phyloP scores from a whole-genome alignment of 1,140 invertebrate species.

The Drosophila kikkawai region DNA sequence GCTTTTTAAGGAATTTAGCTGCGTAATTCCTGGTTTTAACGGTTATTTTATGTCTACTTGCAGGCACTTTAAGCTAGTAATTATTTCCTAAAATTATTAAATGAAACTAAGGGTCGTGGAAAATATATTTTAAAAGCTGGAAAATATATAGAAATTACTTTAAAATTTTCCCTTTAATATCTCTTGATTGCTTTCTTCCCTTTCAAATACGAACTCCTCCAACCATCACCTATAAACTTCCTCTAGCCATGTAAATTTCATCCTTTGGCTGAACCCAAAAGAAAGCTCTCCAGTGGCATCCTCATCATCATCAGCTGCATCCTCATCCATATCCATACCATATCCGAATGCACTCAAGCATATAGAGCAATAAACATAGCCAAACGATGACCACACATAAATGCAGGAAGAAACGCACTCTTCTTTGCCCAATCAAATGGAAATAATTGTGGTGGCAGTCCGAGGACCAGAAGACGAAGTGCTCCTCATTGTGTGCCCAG shows the following conservation, averaged over 20 bases:
- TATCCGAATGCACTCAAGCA: constrained; percentile 76
- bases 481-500: constrained; percentile 56
- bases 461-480: constrained; percentile 64
- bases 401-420: constrained; percentile 64
- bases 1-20: constrained; percentile 34
- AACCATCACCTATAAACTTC: constrained; percentile 3
- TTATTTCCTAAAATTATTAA: background rate
- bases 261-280: constrained; percentile 13
- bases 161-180: background rate
- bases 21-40: constrained; percentile 30
- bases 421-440: constrained; percentile 82
- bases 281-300: constrained; percentile 41
- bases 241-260: constrained; percentile 21
- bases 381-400: constrained; percentile 72
- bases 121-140: no score
- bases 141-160: background rate
- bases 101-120: no score
- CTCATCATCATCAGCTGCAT: constrained; percentile 7
- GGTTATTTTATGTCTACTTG: constrained; percentile 30
- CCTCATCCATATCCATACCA: constrained; percentile 10
- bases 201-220: background rate
- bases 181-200: background rate
- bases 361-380: constrained; percentile 77
- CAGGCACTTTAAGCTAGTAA: background rate
- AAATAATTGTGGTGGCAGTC: constrained; percentile 76